A percentile compares a stretch with the other conserved stretches of the same genome.
Evolutionary conservation across 2,888 invertebrate species (phyloP).

Genomic region (Pristionchus maxplancki): DNA sequence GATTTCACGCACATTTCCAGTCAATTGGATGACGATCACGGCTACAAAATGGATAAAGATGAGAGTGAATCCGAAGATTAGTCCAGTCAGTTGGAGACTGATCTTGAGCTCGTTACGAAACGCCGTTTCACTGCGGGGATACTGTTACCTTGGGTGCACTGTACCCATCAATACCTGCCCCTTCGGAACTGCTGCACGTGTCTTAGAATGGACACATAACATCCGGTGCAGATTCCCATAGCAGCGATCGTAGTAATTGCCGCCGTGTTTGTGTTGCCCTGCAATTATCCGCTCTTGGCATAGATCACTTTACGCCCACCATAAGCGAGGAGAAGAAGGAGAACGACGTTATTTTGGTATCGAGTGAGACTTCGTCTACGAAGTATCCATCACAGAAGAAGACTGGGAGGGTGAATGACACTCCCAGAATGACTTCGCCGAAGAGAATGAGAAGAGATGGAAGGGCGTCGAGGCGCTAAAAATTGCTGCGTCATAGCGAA

Average conservation of each 20-base stretch:
- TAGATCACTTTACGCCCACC: neutral
- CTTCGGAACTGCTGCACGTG: neutral
- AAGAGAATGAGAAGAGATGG: neutral
- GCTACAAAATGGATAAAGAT: slow-evolving; percentile 28
- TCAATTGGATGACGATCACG: neutral
- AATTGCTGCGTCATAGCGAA: neutral
- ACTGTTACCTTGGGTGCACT: too few species aligned
- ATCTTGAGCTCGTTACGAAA: slow-evolving; percentile 19
- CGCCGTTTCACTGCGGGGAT: too few species aligned
- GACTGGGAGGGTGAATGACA: neutral
- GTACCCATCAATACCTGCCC: neutral
- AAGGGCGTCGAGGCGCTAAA: neutral
- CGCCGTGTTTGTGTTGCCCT: slow-evolving; percentile 29
- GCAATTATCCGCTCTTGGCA: neutral
- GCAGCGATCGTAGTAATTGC: neutral
- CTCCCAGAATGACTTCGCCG: neutral
- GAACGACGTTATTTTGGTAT: neutral
- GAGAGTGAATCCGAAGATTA: slow-evolving; percentile 12
- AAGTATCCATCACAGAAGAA: slow-evolving; percentile 38
- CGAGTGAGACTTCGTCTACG: neutral
- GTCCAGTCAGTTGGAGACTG: slow-evolving; percentile 21
- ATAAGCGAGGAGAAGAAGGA: too few species aligned
- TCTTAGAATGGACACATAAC: neutral
- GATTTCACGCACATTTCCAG: neutral
- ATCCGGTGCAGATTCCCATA: neutral